Evolutionary conservation across 92 coral and sea anemone species (phyloP), one percentile per base, ranked within the genome.

Genomic region (Hydrozoanthus gracilis): DNA sequence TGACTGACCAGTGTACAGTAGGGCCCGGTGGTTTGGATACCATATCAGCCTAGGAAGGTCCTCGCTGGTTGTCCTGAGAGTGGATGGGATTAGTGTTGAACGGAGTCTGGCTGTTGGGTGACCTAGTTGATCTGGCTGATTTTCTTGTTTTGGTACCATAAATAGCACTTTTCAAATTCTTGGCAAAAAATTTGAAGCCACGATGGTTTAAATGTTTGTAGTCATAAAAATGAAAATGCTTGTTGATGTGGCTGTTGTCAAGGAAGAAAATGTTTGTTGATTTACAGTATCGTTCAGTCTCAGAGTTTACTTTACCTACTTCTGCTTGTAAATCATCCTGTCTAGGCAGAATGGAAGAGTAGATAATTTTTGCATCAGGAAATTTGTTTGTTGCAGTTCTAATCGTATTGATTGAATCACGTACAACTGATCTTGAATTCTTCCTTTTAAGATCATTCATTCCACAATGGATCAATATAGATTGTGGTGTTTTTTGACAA

Each of bases 161-260:
- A 56, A 86, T 86, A n/a, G 88, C 88, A 44, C 88, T 74, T 62
- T 86, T 86, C 73, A 86, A 73, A 12, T 86, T 86, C 56, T 86
- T 60, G n/a, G 83, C 88, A 62, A 73, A 86, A 73, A 72, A 84
- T 54, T 52, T 72, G 2, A 84, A 84, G 5, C 88, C 82, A 35
- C 88, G 82, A 16, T 47, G 64, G 68, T 84, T 84, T 13, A 84
- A 72, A 54, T 84, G 82, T 56, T 84, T 84, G 47, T 46, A 20
- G 54, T 73, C 88, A 4, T 55, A 86, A 39, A 74, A 86, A 45
- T 86, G 82, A 8, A 44, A 74, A 6, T 61, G 82, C 0, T 74
- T 60, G 20, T 44, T 44, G 48, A 86, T 86, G 61, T 86, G 88
- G 39, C 49, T 73, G 73, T 86, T 86, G 58, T 60, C 64, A 12